These are phyloP conservation scores for Coregonus ussuriensis DNA, from an alignment of 2,797 vertebrate species.

Conservation along the genomic window DNA sequence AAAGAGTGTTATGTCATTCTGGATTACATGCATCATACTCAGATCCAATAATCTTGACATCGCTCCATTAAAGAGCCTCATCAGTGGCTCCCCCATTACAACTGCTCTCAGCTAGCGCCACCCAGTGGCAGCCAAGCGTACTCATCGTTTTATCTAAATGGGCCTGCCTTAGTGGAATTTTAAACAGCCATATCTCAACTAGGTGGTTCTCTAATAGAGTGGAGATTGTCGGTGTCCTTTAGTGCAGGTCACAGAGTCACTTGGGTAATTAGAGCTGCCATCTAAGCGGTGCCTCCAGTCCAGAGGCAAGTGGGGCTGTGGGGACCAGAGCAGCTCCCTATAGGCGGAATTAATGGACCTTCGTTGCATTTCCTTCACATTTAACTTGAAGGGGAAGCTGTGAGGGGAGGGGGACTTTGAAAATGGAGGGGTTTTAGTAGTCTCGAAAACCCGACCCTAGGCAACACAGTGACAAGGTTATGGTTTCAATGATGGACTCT, in stretches of 20 bases:
- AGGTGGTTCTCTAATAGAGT: neutral
- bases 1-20: neutral
- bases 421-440: neutral
- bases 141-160: neutral
- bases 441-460: neutral
- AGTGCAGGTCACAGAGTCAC: constrained; percentile 1
- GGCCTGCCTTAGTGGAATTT: neutral
- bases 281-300: neutral
- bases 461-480: neutral
- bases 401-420: neutral
- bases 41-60: neutral
- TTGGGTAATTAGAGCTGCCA: constrained; percentile 9
- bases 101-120: constrained; percentile 1
- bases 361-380: neutral
- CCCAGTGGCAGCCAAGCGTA: neutral
- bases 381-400: neutral
- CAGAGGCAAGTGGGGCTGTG: neutral
- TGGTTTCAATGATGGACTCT: no score
- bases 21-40: neutral
- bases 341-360: constrained; percentile 33
- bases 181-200: neutral
- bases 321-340: constrained; percentile 36
- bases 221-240: constrained; percentile 3
- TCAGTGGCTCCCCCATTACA: neutral
- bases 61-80: neutral